Percentiles rank a stretch among this genome's conserved stretches.
Evolutionary conservation across 2,797 vertebrate species (phyloP).

Genomic region (Steatocranus sp.): DNA sequence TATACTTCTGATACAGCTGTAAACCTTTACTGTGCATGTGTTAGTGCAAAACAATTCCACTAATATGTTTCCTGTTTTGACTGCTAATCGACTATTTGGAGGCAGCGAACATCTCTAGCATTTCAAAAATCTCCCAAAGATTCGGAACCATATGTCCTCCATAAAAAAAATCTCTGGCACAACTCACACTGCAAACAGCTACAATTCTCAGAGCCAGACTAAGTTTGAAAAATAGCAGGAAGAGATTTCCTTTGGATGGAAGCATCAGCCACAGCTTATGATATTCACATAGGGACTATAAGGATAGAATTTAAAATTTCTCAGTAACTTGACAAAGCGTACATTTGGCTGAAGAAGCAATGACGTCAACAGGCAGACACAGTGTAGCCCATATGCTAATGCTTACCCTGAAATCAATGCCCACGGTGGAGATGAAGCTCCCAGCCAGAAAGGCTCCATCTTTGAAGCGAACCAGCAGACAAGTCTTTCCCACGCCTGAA

Average conservation of each 20-base stretch:
- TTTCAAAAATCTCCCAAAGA: not conserved
- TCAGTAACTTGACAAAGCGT: not conserved
- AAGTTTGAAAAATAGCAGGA: not conserved
- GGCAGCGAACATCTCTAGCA: not conserved
- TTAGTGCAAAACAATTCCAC: not conserved
- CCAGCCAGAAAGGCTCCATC: constrained; percentile 89
- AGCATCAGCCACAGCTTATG: not conserved
- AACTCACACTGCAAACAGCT: not conserved
- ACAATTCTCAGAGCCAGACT: not conserved
- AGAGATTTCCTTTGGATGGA: not conserved
- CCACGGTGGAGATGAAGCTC: constrained; percentile 92
- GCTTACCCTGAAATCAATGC: constrained; percentile 92
- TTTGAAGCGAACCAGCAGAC: constrained; percentile 88
- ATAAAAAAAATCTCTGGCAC: not conserved
- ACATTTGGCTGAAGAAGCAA: not conserved
- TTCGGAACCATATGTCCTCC: not conserved
- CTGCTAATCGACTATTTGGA: not conserved
- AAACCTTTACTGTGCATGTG: not conserved
- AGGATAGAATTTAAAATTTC: not conserved
- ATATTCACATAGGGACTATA: not conserved
- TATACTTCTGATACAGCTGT: not conserved
- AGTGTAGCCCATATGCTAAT: not conserved
- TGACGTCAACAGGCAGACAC: not conserved
- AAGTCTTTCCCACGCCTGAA: constrained; percentile 90
- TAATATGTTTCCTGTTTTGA: fast-evolving